phyloP scores from a whole-genome alignment of 2,113 vertebrate species.

The Glaucomys volans region DNA sequence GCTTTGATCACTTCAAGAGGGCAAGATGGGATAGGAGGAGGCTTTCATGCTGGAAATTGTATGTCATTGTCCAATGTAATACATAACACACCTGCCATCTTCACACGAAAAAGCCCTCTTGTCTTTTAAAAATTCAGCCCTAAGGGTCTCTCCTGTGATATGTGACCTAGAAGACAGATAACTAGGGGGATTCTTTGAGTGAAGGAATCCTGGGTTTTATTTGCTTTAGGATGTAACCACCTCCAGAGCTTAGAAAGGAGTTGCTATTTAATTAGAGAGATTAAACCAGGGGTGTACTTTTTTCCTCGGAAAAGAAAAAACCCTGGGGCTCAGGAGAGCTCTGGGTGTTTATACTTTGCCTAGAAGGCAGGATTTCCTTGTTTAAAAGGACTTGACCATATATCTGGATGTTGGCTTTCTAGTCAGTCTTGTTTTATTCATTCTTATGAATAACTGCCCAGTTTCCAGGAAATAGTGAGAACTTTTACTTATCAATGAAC shows the following conservation, averaged over 20 bases:
- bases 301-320: constrained; percentile 67
- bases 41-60: constrained; percentile 81
- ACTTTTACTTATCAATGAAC: not conserved
- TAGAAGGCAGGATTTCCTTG: constrained; percentile 67
- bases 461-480: not conserved
- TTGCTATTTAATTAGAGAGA: constrained; percentile 73
- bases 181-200: constrained; percentile 74
- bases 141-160: constrained; percentile 81
- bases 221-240: constrained; percentile 70
- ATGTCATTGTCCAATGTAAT: constrained; percentile 83
- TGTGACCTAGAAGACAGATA: constrained; percentile 82
- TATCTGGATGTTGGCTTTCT: not conserved
- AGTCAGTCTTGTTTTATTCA: not conserved
- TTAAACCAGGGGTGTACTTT: constrained; percentile 61
- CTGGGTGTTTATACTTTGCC: constrained; percentile 74
- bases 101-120: constrained; percentile 81
- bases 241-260: constrained; percentile 70
- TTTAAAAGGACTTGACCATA: constrained; percentile 40
- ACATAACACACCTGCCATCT: constrained; percentile 84
- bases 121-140: constrained; percentile 80
- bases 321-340: not conserved
- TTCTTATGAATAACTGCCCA: not conserved
- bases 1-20: constrained; percentile 72
- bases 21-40: constrained; percentile 74
- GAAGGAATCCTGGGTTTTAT: constrained; percentile 76